A percentile compares a stretch with the other conserved stretches of the same genome.
phyloP scores from a whole-genome alignment of 2,888 invertebrate genomes.

The Gerris lacustris region DNA sequence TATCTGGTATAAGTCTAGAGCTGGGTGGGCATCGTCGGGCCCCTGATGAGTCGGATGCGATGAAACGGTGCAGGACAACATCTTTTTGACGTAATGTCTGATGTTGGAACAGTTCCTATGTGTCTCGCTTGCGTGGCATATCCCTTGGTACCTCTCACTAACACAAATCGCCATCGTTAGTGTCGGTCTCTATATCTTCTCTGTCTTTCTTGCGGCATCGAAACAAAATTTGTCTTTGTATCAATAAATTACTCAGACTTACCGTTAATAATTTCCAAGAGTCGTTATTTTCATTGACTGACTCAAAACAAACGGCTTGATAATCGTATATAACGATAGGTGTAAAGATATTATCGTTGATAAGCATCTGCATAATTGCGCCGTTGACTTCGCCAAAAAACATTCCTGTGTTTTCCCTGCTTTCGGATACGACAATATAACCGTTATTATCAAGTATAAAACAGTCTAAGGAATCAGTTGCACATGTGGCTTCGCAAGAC shows the following conservation, averaged over 20 bases:
- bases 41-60: too few species aligned
- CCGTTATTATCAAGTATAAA: conserved; percentile 91
- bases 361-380: conserved; percentile 51
- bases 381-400: conserved; percentile 73
- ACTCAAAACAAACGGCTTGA: conserved; percentile 71
- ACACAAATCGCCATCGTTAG: too few species aligned
- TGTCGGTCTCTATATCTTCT: too few species aligned
- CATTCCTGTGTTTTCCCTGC: conserved; percentile 58
- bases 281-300: conserved; percentile 45
- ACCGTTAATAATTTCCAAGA: conserved; percentile 36
- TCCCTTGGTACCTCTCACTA: too few species aligned
- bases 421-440: conserved; percentile 71
- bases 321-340: conserved; percentile 69
- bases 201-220: too few species aligned
- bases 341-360: conserved; percentile 62
- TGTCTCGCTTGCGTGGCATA: too few species aligned
- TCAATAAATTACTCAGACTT: conserved; percentile 23
- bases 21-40: too few species aligned
- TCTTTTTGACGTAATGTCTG: too few species aligned
- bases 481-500: conserved; percentile 42
- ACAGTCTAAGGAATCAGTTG: conserved; percentile 81
- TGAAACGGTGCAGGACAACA: too few species aligned
- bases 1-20: too few species aligned
- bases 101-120: too few species aligned
- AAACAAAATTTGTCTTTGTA: too few species aligned